Evolutionary conservation across 2,888 invertebrate species (phyloP).

Genomic region (Myathropa florea): DNA sequence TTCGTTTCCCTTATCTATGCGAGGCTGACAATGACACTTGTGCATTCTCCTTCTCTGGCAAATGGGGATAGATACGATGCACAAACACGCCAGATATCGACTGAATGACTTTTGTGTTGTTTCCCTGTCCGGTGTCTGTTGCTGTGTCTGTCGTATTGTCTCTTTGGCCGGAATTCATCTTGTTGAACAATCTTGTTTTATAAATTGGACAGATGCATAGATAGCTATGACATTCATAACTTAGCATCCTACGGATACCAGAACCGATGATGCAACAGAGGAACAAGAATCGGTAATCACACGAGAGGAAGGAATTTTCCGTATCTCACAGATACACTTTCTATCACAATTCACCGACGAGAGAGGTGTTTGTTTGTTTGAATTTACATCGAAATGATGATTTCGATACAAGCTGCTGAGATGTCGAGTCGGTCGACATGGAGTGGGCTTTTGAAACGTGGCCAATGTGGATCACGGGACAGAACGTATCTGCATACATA

Average conservation of each 20-base stretch:
- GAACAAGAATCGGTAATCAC: constrained; percentile 29
- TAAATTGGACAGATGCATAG: constrained; percentile 68
- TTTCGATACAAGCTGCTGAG: constrained; percentile 17
- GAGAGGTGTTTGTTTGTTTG: not conserved
- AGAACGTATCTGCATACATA: constrained; percentile 29
- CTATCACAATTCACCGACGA: constrained; percentile 27
- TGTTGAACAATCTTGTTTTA: constrained; percentile 69
- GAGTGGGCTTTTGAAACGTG: not conserved
- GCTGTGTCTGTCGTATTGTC: constrained; percentile 15
- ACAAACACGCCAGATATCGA: not conserved
- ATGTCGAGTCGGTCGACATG: not conserved
- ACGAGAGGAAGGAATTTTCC: constrained; percentile 19
- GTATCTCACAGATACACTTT: constrained; percentile 48
- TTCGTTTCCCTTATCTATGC: constrained; percentile 48
- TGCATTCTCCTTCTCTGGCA: constrained; percentile 2
- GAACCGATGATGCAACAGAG: constrained; percentile 42
- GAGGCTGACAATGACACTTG: constrained; percentile 63
- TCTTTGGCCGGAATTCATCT: constrained; percentile 57
- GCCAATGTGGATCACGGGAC: not conserved
- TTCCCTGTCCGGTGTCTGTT: not conserved
- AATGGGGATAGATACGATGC: constrained; percentile 27
- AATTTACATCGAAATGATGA: constrained; percentile 51
- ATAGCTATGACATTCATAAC: constrained; percentile 64
- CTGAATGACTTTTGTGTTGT: constrained; percentile 35
- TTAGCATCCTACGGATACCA: constrained; percentile 27